Evolutionary conservation across 2,113 vertebrate species (phyloP).

Genomic region (Ammodramus savannarum): DNA sequence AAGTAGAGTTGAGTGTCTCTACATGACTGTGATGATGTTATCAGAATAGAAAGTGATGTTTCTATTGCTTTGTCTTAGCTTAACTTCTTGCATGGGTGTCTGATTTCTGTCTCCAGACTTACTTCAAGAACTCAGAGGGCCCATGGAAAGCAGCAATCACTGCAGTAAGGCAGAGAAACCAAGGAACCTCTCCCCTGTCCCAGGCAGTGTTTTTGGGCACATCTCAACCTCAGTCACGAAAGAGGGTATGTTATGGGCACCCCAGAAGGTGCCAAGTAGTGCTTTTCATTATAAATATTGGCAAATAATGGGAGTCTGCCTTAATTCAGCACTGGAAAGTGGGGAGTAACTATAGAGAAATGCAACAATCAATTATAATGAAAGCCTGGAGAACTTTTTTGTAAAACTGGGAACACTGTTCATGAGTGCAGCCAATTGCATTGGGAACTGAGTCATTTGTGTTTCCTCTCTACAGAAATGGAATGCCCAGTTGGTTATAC

Average conservation of each 20-base stretch:
- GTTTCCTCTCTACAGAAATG: slow-evolving; percentile 78
- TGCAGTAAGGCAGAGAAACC: slow-evolving; percentile 73
- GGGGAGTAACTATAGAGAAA: neutral
- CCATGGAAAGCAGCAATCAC: slow-evolving; percentile 80
- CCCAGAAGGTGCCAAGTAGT: neutral
- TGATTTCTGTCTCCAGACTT: slow-evolving; percentile 72
- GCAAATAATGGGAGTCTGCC: neutral
- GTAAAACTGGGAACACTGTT: neutral
- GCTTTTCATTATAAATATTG: neutral
- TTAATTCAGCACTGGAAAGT: neutral
- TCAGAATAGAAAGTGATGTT: neutral
- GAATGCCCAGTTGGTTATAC: slow-evolving; percentile 69
- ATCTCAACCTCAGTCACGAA: slow-evolving; percentile 1
- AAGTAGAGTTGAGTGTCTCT: neutral
- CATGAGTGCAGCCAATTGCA: neutral
- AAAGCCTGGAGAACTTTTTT: neutral
- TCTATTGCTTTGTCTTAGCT: neutral
- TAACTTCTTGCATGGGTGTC: neutral
- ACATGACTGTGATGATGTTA: neutral
- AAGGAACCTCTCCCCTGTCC: neutral
- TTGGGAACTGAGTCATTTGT: neutral
- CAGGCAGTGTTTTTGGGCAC: neutral
- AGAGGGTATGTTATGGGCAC: slow-evolving; percentile 64
- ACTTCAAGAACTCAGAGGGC: slow-evolving; percentile 80
- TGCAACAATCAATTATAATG: neutral